Conservation (phyloP, 2,888 invertebrate species). For the Tipula confusa region DNA sequence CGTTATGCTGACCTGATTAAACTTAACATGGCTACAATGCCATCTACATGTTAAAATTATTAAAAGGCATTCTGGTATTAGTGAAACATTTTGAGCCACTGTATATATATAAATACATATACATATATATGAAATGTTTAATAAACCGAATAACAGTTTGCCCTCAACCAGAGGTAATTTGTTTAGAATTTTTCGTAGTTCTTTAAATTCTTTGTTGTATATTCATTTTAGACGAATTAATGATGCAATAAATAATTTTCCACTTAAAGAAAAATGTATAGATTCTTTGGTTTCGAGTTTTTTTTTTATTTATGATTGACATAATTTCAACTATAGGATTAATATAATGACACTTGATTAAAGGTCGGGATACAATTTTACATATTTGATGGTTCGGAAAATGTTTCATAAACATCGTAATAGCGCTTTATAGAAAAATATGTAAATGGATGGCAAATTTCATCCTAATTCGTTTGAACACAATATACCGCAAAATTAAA, state of each 20-base stretch:
- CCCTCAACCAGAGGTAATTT: neutral
- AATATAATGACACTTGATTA: neutral
- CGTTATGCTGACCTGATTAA: no score
- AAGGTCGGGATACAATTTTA: neutral
- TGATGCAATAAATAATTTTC: conserved; percentile 3
- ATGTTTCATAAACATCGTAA: neutral
- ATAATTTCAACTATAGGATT: neutral
- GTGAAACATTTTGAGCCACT: no score
- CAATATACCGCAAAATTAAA: neutral
- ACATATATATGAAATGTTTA: neutral
- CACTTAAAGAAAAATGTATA: neutral
- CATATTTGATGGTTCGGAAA: neutral
- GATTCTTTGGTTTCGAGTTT: neutral
- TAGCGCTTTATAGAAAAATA: no score
- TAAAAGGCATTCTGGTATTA: no score
- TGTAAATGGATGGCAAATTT: neutral
- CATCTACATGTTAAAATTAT: no score
- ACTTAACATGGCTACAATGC: no score
- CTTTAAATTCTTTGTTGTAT: neutral
- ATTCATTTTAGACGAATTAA: neutral
- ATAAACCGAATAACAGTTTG: neutral
- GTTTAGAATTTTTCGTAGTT: neutral
- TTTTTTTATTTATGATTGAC: neutral
- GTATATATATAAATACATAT: no score
- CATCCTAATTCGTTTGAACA: neutral